Conservation (phyloP, 2,797 vertebrate species). For the Schizopygopsis malacanthus region DNA sequence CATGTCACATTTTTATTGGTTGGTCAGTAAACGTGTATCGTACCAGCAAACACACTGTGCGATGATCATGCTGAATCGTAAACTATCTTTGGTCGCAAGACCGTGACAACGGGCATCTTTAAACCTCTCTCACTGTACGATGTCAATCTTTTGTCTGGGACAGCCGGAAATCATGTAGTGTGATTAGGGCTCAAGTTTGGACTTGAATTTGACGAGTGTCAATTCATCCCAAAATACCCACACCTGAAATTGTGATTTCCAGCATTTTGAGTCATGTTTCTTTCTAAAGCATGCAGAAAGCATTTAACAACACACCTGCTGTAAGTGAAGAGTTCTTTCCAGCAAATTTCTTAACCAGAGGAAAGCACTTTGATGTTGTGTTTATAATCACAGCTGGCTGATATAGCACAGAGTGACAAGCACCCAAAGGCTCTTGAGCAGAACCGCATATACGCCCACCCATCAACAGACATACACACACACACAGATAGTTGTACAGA, state of each 20-base stretch:
- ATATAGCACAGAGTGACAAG: constrained; percentile 39
- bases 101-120: too few relatives aligned
- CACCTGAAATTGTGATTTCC: not conserved
- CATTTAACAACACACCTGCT: constrained; percentile 44
- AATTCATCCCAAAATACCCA: too few relatives aligned
- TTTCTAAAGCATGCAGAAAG: constrained; percentile 36
- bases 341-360: constrained; percentile 50
- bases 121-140: too few relatives aligned
- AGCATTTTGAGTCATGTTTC: constrained; percentile 23
- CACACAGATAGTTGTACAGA: not conserved
- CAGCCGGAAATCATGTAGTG: too few relatives aligned
- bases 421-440: constrained; percentile 22
- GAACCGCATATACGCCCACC: constrained; percentile 16
- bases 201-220: not conserved
- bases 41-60: too few relatives aligned
- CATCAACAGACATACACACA: constrained; percentile 5
- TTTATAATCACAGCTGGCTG: constrained; percentile 50
- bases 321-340: constrained; percentile 19
- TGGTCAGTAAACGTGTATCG: too few relatives aligned
- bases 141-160: too few relatives aligned
- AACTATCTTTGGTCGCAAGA: too few relatives aligned
- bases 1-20: too few relatives aligned
- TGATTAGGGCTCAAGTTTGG: not conserved
- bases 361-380: constrained; percentile 56
- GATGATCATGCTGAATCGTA: too few relatives aligned